These are phyloP conservation scores for Lasioglossum calceatum DNA, from an alignment of 2,888 invertebrate genomes.

Conservation along the genomic window DNA sequence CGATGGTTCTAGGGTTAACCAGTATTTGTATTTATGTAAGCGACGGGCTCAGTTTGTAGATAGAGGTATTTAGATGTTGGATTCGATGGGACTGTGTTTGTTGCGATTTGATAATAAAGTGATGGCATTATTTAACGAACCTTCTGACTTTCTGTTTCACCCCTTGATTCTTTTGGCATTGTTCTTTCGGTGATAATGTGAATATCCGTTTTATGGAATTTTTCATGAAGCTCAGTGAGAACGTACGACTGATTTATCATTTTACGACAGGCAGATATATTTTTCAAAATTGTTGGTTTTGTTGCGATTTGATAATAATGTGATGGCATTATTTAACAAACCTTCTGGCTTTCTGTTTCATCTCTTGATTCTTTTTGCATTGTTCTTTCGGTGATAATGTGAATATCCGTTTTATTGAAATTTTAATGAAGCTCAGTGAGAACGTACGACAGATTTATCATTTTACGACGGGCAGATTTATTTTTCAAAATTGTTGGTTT, in stretches of 20 bases:
- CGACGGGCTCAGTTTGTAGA: constrained; percentile 1
- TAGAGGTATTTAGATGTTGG: constrained; percentile 7
- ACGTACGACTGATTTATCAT: no score
- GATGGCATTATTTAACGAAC: constrained; percentile 43
- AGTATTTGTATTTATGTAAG: not conserved
- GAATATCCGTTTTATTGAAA: not conserved
- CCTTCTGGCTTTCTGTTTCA: not conserved
- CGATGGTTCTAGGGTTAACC: not conserved
- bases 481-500: no score
- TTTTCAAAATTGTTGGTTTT: no score
- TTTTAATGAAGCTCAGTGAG: not conserved
- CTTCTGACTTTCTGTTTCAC: not conserved
- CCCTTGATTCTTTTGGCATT: not conserved
- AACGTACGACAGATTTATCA: no score
- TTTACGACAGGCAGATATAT: not conserved
- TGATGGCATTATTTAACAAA: constrained; percentile 44
- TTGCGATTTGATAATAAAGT: constrained; percentile 40
- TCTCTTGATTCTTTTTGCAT: not conserved
- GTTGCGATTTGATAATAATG: constrained; percentile 30
- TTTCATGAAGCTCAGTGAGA: not conserved
- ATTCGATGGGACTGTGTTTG: constrained; percentile 8
- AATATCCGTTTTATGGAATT: not conserved
- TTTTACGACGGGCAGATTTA: not conserved
- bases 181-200: not conserved
- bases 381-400: not conserved